A percentile compares a stretch with the other conserved stretches of the same genome.
These are phyloP conservation scores for Micoletzkya japonica DNA, from an alignment of 2,888 invertebrate species.

Conservation along the genomic window DNA sequence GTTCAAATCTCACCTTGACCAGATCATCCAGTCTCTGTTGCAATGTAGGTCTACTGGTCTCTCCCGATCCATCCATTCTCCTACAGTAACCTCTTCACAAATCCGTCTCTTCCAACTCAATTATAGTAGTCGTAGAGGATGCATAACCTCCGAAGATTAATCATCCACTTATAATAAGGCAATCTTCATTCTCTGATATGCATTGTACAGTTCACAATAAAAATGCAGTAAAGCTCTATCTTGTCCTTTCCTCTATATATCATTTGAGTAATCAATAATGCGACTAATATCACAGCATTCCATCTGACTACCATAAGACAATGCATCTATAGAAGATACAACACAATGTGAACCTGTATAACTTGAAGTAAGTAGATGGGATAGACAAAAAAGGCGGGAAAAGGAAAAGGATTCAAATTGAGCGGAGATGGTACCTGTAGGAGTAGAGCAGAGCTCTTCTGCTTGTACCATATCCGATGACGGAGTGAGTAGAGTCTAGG, in stretches of 20 bases:
- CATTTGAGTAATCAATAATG: no score
- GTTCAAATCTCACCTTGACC: constrained; percentile 4
- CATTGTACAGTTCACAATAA: neutral
- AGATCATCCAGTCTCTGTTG: constrained; percentile 10
- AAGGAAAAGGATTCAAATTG: neutral
- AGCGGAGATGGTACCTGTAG: no score
- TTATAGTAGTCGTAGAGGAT: neutral
- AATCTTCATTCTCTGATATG: constrained; percentile 6
- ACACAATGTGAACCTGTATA: no score
- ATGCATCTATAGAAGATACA: no score
- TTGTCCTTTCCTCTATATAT: no score
- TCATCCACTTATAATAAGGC: neutral
- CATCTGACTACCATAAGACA: no score
- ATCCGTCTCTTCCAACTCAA: neutral
- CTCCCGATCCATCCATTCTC: constrained; percentile 9
- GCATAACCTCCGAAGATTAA: neutral
- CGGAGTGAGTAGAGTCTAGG: no score
- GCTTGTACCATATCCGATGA: no score
- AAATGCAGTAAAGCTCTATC: constrained; percentile 27
- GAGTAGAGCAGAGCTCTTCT: no score
- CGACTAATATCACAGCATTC: no score
- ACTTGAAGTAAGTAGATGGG: constrained; percentile 2
- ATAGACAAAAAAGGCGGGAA: neutral
- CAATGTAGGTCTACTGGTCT: neutral
- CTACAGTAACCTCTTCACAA: neutral